These are phyloP conservation scores for Macaria notata DNA, from an alignment of 2,888 invertebrate species.

Conservation along the genomic window DNA sequence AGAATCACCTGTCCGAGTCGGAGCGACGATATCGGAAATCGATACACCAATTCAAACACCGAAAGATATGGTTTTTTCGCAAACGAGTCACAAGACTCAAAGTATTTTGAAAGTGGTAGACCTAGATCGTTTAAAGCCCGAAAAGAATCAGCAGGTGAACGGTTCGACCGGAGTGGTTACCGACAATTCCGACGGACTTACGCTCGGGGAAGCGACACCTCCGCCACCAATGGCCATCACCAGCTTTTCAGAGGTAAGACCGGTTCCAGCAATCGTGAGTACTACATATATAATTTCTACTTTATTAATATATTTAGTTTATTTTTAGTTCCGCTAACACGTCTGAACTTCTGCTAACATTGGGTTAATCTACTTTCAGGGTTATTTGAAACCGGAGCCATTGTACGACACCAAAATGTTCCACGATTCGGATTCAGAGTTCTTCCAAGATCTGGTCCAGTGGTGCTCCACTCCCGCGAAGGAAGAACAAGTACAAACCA, in stretches of 20 bases:
- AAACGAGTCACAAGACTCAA: slow-evolving; percentile 77
- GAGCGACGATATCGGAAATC: slow-evolving; percentile 78
- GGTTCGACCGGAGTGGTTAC: slow-evolving; percentile 63
- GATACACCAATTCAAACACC: slow-evolving; percentile 68
- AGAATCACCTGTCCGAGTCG: slow-evolving; percentile 79
- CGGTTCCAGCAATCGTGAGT: slow-evolving; percentile 62
- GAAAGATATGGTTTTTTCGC: slow-evolving; percentile 81
- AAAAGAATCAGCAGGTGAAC: slow-evolving; percentile 69
- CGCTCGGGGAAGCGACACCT: slow-evolving; percentile 42
- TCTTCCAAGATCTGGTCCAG: slow-evolving; percentile 86
- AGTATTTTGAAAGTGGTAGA: slow-evolving; percentile 79
- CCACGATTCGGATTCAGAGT: slow-evolving; percentile 83
- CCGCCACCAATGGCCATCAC: slow-evolving; percentile 53
- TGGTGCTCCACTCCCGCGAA: slow-evolving; percentile 82
- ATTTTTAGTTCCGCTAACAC: slow-evolving; percentile 44
- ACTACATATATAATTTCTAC: slow-evolving; percentile 45
- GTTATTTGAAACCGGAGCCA: slow-evolving; percentile 72
- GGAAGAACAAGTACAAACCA: slow-evolving; percentile 75
- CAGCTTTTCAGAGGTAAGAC: slow-evolving; percentile 76
- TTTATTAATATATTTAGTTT: slow-evolving; percentile 53
- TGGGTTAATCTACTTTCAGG: slow-evolving; percentile 60
- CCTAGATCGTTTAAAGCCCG: slow-evolving; percentile 76
- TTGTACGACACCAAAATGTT: slow-evolving; percentile 70
- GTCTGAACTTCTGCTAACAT: slow-evolving; percentile 48
- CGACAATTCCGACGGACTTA: slow-evolving; percentile 66